Evolutionary conservation across 2,797 vertebrate genomes (phyloP).

Genomic region (Hapalemur alaotrensis): DNA sequence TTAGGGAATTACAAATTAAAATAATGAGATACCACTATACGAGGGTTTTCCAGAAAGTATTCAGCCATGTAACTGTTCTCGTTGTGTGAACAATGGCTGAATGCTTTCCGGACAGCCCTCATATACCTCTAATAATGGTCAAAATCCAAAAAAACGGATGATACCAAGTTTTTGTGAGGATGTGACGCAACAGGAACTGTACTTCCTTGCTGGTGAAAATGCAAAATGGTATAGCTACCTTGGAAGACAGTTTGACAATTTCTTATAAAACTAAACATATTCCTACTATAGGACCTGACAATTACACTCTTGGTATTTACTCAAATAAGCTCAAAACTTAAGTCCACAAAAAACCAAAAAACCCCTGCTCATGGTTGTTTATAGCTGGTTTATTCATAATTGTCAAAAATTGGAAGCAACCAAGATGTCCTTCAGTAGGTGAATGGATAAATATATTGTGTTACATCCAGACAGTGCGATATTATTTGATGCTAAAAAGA

Average conservation of each 20-base stretch:
- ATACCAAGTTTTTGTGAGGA: background rate
- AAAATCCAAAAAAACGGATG: background rate
- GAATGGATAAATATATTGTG: background rate
- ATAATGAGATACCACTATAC: background rate
- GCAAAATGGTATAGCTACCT: background rate
- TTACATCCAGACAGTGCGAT: background rate
- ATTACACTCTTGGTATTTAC: background rate
- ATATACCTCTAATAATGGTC: background rate
- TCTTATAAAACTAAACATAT: background rate
- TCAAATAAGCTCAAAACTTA: background rate
- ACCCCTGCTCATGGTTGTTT: background rate
- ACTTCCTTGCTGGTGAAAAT: background rate
- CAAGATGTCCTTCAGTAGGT: background rate
- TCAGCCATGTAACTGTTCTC: too few relatives aligned
- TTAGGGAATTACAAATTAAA: background rate
- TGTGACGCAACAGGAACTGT: background rate
- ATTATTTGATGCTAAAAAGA: background rate
- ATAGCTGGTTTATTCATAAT: background rate
- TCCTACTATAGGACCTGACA: background rate
- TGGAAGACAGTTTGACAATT: background rate
- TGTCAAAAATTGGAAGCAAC: too few relatives aligned
- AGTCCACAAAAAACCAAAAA: background rate
- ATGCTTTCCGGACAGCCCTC: too few relatives aligned
- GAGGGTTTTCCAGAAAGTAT: too few relatives aligned
- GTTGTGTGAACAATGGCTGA: too few relatives aligned